These are phyloP conservation scores for Anthophora plumipes DNA, from an alignment of 2,888 invertebrate species.

Conservation along the genomic window DNA sequence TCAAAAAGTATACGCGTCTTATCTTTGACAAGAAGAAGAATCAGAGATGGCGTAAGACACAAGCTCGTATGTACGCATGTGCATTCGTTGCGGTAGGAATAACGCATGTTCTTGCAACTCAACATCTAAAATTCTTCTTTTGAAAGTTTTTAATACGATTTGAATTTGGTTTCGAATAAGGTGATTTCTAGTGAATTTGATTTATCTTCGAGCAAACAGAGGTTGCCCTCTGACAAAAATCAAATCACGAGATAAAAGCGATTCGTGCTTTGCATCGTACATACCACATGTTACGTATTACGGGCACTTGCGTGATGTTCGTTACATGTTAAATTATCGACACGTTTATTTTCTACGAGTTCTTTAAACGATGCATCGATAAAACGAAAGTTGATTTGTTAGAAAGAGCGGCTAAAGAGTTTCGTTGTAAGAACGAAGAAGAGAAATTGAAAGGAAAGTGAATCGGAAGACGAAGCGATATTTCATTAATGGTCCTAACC, in stretches of 20 bases:
- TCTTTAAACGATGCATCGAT: not conserved
- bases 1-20: too few relatives aligned
- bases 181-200: not conserved
- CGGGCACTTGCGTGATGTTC: not conserved
- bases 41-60: not conserved
- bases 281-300: not conserved
- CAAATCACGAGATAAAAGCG: not conserved
- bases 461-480: not conserved
- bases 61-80: not conserved
- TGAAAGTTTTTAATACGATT: not conserved
- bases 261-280: too few relatives aligned
- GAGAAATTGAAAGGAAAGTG: not conserved
- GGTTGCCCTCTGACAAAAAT: too few relatives aligned
- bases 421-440: not conserved
- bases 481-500: slow-evolving; percentile 66
- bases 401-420: not conserved
- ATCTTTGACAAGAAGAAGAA: too few relatives aligned
- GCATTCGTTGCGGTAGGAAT: not conserved
- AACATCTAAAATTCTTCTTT: not conserved
- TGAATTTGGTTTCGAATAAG: not conserved
- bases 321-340: not conserved
- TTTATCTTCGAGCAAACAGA: not conserved
- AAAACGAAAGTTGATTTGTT: not conserved
- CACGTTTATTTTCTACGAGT: not conserved
- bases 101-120: not conserved